Percentiles rank a stretch among this genome's conserved stretches.
phyloP scores from a whole-genome alignment of 2,888 invertebrate species.

The Calameuta filiformis region DNA sequence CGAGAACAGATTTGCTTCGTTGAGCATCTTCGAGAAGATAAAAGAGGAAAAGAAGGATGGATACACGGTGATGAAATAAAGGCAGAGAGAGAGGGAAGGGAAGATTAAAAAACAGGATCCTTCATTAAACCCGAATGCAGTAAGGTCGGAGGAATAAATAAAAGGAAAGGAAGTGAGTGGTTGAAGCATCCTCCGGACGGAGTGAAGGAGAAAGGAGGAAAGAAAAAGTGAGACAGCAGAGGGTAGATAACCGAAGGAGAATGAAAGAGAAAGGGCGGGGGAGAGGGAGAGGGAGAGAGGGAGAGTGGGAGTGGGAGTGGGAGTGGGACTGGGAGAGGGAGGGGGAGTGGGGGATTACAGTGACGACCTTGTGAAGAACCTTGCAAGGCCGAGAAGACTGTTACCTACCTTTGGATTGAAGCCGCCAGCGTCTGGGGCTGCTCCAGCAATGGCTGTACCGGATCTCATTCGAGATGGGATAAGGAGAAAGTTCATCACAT shows the following conservation, averaged over 20 bases:
- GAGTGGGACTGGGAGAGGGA: slow-evolving; percentile 1
- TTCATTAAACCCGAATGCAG: slow-evolving; percentile 26
- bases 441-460: slow-evolving; percentile 22
- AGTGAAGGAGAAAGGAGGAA: slow-evolving; percentile 4
- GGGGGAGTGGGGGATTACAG: slow-evolving; percentile 45
- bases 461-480: slow-evolving; percentile 43
- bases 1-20: neutral
- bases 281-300: slow-evolving; percentile 12
- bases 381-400: slow-evolving; percentile 54
- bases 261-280: slow-evolving; percentile 19
- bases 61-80: neutral
- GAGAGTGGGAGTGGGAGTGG: neutral
- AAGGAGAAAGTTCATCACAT: slow-evolving; percentile 39
- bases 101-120: slow-evolving; percentile 21
- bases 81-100: neutral
- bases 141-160: slow-evolving; percentile 17
- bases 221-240: slow-evolving; percentile 9
- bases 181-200: neutral
- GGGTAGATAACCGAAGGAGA: slow-evolving; percentile 26
- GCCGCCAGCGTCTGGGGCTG: slow-evolving; percentile 33
- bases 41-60: neutral
- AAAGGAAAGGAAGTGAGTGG: slow-evolving; percentile 12
- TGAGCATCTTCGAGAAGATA: neutral
- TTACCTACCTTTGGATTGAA: slow-evolving; percentile 38
- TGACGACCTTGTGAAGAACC: slow-evolving; percentile 51